Conservation (phyloP, 2,797 vertebrate genomes). For the Rhabdophis nuchalis region DNA sequence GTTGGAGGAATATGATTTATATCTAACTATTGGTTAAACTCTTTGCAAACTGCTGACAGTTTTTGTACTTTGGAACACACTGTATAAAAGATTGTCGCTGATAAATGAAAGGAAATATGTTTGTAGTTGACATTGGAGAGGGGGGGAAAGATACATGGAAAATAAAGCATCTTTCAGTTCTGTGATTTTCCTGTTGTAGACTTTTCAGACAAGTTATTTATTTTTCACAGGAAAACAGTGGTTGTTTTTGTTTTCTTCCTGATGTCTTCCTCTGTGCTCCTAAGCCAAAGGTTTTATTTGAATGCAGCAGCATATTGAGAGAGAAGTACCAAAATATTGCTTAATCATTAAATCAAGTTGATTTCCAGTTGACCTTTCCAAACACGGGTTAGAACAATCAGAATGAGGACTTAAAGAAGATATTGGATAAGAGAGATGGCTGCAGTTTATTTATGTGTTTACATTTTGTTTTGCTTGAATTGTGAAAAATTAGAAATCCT, state of each 20-base stretch:
- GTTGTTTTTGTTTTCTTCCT: not conserved
- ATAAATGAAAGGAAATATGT: not conserved
- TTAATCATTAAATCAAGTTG: constrained; percentile 33
- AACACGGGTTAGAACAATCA: not conserved
- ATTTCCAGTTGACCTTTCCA: constrained; percentile 26
- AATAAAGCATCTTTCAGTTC: not conserved
- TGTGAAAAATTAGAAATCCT: not conserved
- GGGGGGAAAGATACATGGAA: rapidly evolving
- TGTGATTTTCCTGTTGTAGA: constrained; percentile 1
- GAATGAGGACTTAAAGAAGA: not conserved
- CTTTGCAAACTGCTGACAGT: not conserved
- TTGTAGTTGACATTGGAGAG: not conserved
- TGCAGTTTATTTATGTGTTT: constrained; percentile 9
- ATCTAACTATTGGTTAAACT: not conserved
- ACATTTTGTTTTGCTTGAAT: not conserved
- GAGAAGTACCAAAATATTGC: not conserved
- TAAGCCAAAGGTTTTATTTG: not conserved
- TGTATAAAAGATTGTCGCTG: constrained; percentile 4
- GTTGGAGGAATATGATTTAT: not conserved
- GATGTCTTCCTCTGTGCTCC: constrained; percentile 19
- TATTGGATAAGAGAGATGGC: constrained; percentile 45
- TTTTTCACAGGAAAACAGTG: constrained; percentile 3
- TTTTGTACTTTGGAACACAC: not conserved
- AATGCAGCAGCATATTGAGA: not conserved
- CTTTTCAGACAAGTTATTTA: constrained; percentile 14